A percentile compares a stretch with the other conserved stretches of the same genome.
Evolutionary conservation across 2,797 vertebrate genomes (phyloP).

Genomic region (Schizopygopsis malacanthus): DNA sequence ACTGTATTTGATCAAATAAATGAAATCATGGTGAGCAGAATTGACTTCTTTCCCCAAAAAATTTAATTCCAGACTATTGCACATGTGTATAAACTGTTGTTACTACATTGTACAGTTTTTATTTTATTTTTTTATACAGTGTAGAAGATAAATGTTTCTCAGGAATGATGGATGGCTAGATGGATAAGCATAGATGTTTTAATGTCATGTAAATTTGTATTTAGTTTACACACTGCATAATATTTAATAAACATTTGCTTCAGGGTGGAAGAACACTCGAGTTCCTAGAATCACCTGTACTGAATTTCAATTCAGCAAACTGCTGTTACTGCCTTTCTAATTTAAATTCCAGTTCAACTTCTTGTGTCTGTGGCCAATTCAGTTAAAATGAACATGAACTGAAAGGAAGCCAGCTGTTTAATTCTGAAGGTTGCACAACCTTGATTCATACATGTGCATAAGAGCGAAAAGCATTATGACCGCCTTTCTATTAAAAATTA

Average conservation of each 20-base stretch:
- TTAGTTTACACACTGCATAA: background rate
- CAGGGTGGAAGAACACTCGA: background rate
- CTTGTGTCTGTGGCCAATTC: background rate
- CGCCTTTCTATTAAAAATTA: no score
- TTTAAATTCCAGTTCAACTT: background rate
- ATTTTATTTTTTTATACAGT: background rate
- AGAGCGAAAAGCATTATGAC: background rate
- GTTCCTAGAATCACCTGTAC: background rate
- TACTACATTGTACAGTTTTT: no score
- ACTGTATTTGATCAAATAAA: no score
- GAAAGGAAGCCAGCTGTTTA: background rate
- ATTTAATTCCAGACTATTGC: no score
- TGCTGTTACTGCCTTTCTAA: background rate
- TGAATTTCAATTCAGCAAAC: background rate
- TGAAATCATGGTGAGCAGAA: no score
- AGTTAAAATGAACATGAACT: background rate
- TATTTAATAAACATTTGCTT: background rate
- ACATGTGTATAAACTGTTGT: no score
- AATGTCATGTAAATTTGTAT: background rate
- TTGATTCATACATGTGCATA: background rate
- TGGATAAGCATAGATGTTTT: background rate
- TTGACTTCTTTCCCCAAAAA: no score
- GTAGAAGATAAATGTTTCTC: background rate
- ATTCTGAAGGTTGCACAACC: background rate
- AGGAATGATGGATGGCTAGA: background rate